Conservation (phyloP, 2,888 invertebrate genomes). For the Pyrrhosoma nymphula region DNA sequence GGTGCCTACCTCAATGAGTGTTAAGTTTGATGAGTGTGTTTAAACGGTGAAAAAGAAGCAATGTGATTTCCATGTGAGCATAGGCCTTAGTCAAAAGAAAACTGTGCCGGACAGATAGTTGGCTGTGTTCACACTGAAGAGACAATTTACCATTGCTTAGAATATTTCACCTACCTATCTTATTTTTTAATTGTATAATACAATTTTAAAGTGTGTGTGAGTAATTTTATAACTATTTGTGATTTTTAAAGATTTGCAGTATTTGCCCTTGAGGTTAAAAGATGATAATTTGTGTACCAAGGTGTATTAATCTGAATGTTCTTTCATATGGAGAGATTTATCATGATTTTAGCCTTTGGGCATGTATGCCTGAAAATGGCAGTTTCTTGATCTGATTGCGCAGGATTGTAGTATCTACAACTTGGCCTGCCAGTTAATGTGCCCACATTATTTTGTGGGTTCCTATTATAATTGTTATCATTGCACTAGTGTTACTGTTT, state of each 20-base stretch:
- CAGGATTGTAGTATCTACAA: slow-evolving; percentile 65
- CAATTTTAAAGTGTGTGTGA: slow-evolving; percentile 55
- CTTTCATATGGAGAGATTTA: slow-evolving; percentile 42
- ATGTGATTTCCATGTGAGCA: not conserved
- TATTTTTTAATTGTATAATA: slow-evolving; percentile 52
- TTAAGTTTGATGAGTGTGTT: slow-evolving; percentile 18
- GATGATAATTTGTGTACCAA: slow-evolving; percentile 47
- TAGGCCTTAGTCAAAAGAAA: not conserved
- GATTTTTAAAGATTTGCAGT: slow-evolving; percentile 57
- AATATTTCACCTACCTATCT: slow-evolving; percentile 34
- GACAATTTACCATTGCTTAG: not conserved
- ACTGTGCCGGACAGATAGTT: slow-evolving; percentile 51
- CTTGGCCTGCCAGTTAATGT: slow-evolving; percentile 39
- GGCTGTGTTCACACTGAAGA: slow-evolving; percentile 1
- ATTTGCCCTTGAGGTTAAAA: slow-evolving; percentile 18
- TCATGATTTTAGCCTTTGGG: slow-evolving; percentile 59
- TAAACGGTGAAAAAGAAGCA: not conserved
- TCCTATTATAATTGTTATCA: slow-evolving; percentile 40
- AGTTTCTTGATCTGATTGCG: not conserved
- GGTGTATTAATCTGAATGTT: slow-evolving; percentile 34
- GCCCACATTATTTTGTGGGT: slow-evolving; percentile 47
- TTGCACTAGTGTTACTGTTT: slow-evolving; percentile 37
- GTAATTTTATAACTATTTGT: slow-evolving; percentile 55
- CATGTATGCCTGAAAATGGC: slow-evolving; percentile 36
- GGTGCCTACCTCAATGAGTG: slow-evolving; percentile 64